These are phyloP conservation scores for Dryoscopus gambensis DNA, from an alignment of 2,113 vertebrate genomes.

Conservation along the genomic window DNA sequence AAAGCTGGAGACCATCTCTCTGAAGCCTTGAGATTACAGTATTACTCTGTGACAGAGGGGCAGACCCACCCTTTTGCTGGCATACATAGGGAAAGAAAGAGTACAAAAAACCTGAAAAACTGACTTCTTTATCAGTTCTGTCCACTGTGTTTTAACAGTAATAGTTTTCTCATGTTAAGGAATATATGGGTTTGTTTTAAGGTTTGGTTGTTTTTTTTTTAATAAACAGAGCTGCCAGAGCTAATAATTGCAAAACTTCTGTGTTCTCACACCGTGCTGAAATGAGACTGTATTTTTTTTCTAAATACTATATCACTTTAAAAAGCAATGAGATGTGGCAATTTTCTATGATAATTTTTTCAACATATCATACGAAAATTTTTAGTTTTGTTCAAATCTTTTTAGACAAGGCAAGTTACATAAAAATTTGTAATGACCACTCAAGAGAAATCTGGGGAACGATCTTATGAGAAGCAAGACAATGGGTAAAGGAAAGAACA, in stretches of 20 bases:
- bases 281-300: not conserved
- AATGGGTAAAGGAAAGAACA: not conserved
- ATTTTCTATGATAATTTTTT: not conserved
- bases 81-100: not conserved
- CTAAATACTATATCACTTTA: not conserved
- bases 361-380: not conserved
- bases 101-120: not conserved
- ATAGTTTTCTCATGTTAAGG: not conserved
- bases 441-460: not conserved
- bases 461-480: not conserved
- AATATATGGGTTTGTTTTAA: not conserved
- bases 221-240: not conserved
- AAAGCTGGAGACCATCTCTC: not conserved
- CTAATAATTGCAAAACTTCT: not conserved
- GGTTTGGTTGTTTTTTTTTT: not conserved
- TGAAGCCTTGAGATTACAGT: not conserved
- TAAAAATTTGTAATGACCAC: not conserved
- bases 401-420: not conserved
- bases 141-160: not conserved
- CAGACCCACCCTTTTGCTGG: not conserved
- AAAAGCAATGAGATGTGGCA: not conserved
- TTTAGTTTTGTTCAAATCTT: not conserved
- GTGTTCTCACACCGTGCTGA: not conserved
- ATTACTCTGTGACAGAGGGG: not conserved
- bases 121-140: not conserved